Evolutionary conservation across 2,797 vertebrate genomes (phyloP).

Genomic region (Geotrypetes seraphini): DNA sequence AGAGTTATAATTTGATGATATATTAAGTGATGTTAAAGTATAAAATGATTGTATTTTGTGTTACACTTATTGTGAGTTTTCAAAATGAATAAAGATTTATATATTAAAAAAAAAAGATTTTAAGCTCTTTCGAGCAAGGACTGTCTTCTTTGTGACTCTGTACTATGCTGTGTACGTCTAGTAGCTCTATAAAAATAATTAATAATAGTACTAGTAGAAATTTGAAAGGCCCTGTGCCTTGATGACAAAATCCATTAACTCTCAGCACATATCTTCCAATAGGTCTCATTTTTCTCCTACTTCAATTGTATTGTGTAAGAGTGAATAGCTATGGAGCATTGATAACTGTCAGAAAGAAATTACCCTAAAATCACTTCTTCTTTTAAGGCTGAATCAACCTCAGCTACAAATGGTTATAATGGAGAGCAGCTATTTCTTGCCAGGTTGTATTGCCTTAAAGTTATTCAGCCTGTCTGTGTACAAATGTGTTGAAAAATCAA

Average conservation of each 20-base stretch:
- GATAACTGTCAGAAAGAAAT: constrained; percentile 23
- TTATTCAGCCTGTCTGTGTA: constrained; percentile 11
- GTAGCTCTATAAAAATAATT: too few relatives aligned
- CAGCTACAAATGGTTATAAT: constrained; percentile 26
- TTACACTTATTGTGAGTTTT: too few relatives aligned
- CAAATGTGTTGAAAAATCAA: constrained; percentile 15
- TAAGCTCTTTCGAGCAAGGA: too few relatives aligned
- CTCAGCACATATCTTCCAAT: constrained; percentile 10
- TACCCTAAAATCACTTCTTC: constrained; percentile 22
- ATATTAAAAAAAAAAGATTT: too few relatives aligned
- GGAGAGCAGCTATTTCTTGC: constrained; percentile 24
- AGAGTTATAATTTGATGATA: too few relatives aligned
- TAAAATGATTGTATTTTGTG: too few relatives aligned
- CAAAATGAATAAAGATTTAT: too few relatives aligned
- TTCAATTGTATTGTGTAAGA: constrained; percentile 11
- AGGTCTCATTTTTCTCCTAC: neutral
- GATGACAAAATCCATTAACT: constrained; percentile 32
- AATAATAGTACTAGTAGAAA: too few relatives aligned
- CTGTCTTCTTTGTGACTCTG: too few relatives aligned
- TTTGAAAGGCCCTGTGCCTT: too few relatives aligned
- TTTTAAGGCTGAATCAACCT: constrained; percentile 24
- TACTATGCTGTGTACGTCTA: too few relatives aligned
- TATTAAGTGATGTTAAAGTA: too few relatives aligned
- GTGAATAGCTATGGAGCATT: constrained; percentile 24
- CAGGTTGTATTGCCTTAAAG: constrained; percentile 14